phyloP scores from a whole-genome alignment of 2,888 invertebrate genomes.

The Latheticus oryzae region DNA sequence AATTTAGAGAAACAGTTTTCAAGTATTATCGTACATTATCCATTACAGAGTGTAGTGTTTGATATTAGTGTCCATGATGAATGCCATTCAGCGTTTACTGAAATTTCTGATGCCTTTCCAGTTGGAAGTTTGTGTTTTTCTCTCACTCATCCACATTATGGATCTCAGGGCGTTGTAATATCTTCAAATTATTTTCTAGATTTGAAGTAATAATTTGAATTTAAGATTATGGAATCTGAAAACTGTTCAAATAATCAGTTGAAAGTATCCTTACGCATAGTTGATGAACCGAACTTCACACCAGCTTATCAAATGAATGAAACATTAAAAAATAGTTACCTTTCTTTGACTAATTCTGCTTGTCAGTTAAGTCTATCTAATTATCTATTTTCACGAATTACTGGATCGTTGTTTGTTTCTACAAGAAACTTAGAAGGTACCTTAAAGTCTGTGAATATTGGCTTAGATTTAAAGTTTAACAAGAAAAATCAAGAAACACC shows the following conservation, averaged over 20 bases:
- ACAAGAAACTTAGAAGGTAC: slow-evolving; percentile 58
- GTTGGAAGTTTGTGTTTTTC: slow-evolving; percentile 78
- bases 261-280: slow-evolving; percentile 69
- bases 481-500: slow-evolving; percentile 81
- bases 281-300: slow-evolving; percentile 68
- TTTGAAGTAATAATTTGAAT: not conserved
- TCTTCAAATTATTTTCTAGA: slow-evolving; percentile 6
- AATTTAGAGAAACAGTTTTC: slow-evolving; percentile 81
- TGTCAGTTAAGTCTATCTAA: slow-evolving; percentile 67
- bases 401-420: slow-evolving; percentile 83
- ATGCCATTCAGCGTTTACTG: slow-evolving; percentile 57
- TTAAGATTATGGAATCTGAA: slow-evolving; percentile 71
- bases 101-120: slow-evolving; percentile 76
- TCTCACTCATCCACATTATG: slow-evolving; percentile 81
- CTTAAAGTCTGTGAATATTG: slow-evolving; percentile 79
- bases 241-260: slow-evolving; percentile 71
- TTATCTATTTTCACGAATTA: slow-evolving; percentile 83
- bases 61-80: slow-evolving; percentile 67
- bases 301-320: slow-evolving; percentile 56
- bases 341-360: slow-evolving; percentile 70
- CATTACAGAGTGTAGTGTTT: slow-evolving; percentile 75
- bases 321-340: slow-evolving; percentile 65
- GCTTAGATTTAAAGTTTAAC: slow-evolving; percentile 91
- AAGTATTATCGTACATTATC: slow-evolving; percentile 71
- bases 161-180: slow-evolving; percentile 79